phyloP scores from a whole-genome alignment of 2,797 vertebrate genomes.

The Pygocentrus nattereri region DNA sequence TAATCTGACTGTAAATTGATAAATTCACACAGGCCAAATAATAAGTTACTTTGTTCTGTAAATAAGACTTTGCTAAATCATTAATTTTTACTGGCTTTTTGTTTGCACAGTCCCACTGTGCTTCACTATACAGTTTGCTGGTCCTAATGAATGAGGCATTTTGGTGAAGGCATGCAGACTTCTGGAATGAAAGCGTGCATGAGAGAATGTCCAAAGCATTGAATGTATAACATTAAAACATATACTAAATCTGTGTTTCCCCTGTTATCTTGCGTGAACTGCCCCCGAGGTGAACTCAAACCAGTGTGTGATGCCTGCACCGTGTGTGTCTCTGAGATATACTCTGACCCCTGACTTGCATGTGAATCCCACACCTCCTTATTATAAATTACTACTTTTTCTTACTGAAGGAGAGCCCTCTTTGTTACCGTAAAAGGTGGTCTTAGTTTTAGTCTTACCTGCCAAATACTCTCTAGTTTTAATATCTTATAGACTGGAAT shows the following conservation, averaged over 20 bases:
- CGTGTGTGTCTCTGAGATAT: neutral
- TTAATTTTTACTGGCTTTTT: neutral
- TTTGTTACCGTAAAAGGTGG: conserved; percentile 43
- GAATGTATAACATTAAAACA: neutral
- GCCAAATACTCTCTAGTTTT: conserved; percentile 9
- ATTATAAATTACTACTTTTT: neutral
- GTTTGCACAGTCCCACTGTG: neutral
- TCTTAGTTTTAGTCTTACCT: conserved; percentile 18
- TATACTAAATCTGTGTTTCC: neutral
- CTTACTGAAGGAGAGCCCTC: neutral
- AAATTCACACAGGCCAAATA: neutral
- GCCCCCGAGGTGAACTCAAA: no score
- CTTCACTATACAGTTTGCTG: neutral
- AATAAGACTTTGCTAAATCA: neutral
- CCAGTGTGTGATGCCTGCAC: conserved; percentile 1
- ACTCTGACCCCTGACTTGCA: neutral
- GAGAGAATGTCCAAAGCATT: neutral
- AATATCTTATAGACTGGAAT: neutral
- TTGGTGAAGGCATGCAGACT: neutral
- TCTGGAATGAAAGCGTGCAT: neutral
- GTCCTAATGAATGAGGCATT: neutral
- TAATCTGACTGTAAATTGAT: neutral
- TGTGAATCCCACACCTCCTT: neutral
- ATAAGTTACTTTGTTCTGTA: neutral
- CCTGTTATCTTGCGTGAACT: neutral